Evolutionary conservation across 2,113 vertebrate species (phyloP), one percentile per base, ranked within the genome.

Genomic region (Gracilinanus agilis): DNA sequence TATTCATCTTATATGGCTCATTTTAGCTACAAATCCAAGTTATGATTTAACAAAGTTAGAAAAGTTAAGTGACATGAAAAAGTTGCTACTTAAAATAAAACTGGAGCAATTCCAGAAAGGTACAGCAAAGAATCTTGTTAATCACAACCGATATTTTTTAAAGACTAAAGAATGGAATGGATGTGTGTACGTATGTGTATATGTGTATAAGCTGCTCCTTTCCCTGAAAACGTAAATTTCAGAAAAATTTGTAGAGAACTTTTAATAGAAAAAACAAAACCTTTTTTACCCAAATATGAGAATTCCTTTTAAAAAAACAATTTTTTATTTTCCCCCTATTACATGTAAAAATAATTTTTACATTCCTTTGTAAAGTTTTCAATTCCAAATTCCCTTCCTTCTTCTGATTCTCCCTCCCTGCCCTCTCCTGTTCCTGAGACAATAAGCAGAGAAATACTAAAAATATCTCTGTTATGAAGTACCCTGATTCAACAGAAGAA

Each of bases 241-340:
- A 44, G 53, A 90, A 92, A 67, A 95, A 49, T 88, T 9, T 93
- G 67, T 3, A 95, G 40, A 91, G 24, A 54, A 13, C 83, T 94
- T 93, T 95, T 40, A 90, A 96, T 93, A 89, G 55, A 95, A 53
- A 93, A 56, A 40, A 91, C 94, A 92, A 94, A 91, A 93, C 24
- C 89, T 90, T 0, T 75, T 61, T 29, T 12, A 34, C n/a, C 34
- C 40, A 40, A 24, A 75, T 40, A 75, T 6, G 16, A 40, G 34
- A 53, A 88, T 61, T 44, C 34, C 92, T 91, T n/a, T n/a, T n/a
- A n/a, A n/a, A n/a, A n/a, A n/a, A n/a, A n/a, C n/a, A n/a, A n/a
- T n/a, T n/a, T n/a, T n/a, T n/a, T n/a, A n/a, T n/a, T n/a, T n/a
- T n/a, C n/a, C n/a, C n/a, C n/a, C n/a, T n/a, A n/a, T n/a, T n/a